Percentiles rank a stretch among this genome's conserved stretches.
phyloP scores from a whole-genome alignment of 2,797 vertebrate species.

The Ispidina picta region DNA sequence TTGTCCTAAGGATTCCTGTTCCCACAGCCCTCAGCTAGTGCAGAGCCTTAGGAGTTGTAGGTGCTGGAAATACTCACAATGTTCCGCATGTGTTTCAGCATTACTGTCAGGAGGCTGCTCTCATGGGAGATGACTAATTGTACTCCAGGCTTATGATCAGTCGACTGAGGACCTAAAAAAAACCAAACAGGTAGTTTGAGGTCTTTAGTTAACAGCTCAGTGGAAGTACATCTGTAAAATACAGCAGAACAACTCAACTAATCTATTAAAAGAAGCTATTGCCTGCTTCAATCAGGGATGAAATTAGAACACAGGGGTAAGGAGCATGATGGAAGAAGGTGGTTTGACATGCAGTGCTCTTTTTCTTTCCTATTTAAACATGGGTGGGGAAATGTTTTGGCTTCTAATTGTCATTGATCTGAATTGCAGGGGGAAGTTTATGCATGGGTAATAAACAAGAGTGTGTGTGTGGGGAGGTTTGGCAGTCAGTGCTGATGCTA shows the following conservation, averaged over 20 bases:
- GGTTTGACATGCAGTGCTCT: neutral
- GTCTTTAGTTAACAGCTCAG: neutral
- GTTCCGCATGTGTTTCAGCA: conserved; percentile 86
- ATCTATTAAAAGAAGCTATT: neutral
- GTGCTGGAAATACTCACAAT: conserved; percentile 77
- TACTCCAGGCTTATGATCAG: conserved; percentile 68
- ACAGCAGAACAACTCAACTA: neutral
- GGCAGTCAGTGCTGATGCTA: neutral
- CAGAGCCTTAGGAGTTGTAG: fast-evolving
- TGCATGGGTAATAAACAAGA: conserved; percentile 6
- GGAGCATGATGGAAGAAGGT: neutral
- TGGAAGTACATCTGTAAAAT: neutral
- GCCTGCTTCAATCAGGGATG: neutral
- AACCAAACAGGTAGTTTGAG: neutral
- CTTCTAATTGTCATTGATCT: conserved; percentile 14
- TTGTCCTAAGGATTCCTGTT: neutral
- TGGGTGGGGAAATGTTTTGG: neutral
- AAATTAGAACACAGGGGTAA: neutral
- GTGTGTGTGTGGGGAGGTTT: neutral
- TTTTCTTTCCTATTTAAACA: neutral
- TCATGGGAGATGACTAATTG: conserved; percentile 80
- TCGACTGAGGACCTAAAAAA: conserved; percentile 22
- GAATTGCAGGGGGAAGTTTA: conserved; percentile 32
- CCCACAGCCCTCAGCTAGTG: neutral
- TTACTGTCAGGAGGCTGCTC: conserved; percentile 75